Base-by-base conservation (phyloP, 2,113 vertebrate genomes). In the Serinus canaria region DNA sequence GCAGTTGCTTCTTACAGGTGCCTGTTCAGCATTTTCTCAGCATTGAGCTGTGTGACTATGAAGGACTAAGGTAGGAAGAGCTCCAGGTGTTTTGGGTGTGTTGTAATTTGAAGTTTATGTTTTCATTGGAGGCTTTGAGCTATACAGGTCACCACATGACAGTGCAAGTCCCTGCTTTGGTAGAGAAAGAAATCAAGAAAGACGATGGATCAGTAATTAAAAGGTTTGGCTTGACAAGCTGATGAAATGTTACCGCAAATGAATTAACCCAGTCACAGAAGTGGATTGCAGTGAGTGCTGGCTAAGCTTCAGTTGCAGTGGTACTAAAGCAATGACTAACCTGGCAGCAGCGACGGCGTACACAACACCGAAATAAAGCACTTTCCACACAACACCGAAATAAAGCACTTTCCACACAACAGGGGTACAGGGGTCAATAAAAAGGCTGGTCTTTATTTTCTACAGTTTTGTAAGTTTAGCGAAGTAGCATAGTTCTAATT, bases 131-230 rank as follows among this genome's bases (percentile, higher is more conserved):
- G 99, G 99, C 99, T 31, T 97, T 99, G 98, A 98, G 98, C 97
- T 99, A 98, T 89, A 97, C 98, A 89, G 99, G 99, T 93, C 98
- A 97, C 95, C 98, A 98, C 96, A 95, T 97, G 94, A 98, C 98
- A 94, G 94, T 98, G 59, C 98, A 98, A 31, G 95, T 98, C 46
- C 98, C 99, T 49, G 97, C 98, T 97, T 98, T 99, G 98, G 98
- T 98, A 97, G 99, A 99, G 97, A 98, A 96, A 70, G 98, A 99
- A 95, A 87, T 98, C 95, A 92, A 98, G 79, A 99, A 97, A 97
- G 98, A 99, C 50, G 99, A 99, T 73, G 99, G 99, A 97, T 99
- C 99, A 60, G 87, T 99, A 96, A 96, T 99, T 95, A 99, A 98
- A 99, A 99, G 99, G 99, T 99, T 98, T 98, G 99, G 81, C 74